These are phyloP conservation scores for Todus mexicanus DNA, from an alignment of 2,797 vertebrate genomes.

Conservation along the genomic window DNA sequence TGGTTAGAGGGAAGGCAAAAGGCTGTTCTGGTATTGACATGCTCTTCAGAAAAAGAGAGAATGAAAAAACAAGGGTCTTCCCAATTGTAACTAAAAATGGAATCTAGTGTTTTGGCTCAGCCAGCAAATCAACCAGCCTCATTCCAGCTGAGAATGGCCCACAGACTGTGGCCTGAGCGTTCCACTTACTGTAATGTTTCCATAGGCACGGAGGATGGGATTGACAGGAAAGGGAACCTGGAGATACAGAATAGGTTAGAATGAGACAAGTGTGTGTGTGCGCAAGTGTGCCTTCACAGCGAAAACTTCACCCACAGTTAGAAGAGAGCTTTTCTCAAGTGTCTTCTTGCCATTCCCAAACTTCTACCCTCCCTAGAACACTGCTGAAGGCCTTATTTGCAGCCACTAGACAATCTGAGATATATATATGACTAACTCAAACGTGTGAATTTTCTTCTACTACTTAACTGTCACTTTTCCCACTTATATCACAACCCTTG, in stretches of 20 bases:
- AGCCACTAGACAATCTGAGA: neutral
- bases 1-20: neutral
- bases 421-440: neutral
- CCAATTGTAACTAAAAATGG: neutral
- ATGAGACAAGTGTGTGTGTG: neutral
- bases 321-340: neutral
- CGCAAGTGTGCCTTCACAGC: neutral
- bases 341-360: neutral
- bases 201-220: constrained; percentile 87
- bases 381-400: neutral
- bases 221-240: constrained; percentile 87
- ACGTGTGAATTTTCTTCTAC: neutral
- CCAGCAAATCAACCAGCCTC: neutral
- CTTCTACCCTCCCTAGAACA: neutral
- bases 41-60: neutral
- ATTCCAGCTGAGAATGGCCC: neutral
- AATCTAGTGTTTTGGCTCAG: neutral
- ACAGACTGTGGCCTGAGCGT: neutral
- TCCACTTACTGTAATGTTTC: constrained; percentile 87
- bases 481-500: neutral
- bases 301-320: neutral
- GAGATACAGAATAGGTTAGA: constrained; percentile 3
- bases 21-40: neutral
- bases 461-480: neutral
- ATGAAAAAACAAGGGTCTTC: neutral